Base-by-base conservation (phyloP, 37 sponge, comb jelly and placozoan species). In the Tethya wilhelma region DNA sequence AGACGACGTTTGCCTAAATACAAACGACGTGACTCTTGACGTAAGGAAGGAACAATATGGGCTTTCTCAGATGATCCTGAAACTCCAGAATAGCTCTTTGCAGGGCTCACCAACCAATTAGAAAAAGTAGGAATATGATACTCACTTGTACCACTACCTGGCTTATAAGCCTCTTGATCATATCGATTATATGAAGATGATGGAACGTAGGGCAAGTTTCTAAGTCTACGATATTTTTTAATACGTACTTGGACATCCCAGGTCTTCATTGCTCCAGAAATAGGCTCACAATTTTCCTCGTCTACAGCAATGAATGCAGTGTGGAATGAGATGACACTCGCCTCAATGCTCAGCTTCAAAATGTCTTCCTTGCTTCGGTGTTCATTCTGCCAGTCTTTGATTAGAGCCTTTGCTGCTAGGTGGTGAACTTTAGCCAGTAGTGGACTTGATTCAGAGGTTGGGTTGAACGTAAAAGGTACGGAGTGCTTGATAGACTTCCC, bases 281-380 rank as follows among this genome's bases (percentile, higher is more conserved):
- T 75, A 20, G 90, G 90, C 29, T 90, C 49, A 60, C 64, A 41
- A 42, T 72, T 62, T 28, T 85, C 82, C 38, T 83, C 89, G 68
- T 91, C 92, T 22, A 91, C 67, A 30, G 92, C 92, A 58, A 91
- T 56, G 64, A 73, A 91, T 8, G 88, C 91, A 37, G 91, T 91
- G 84, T 83, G 71, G 20, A 45, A 44, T 30, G 92, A 91, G 36
- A 91, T 56, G 4, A 91, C 88, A 79, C 80, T 77, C 28, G 63
- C 67, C 63, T 86, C 92, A 60, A 82, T 72, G 64, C 92, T 91
- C 53, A 91, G 75, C 43, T 69, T 59, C 14, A 85, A 59, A 26
- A 80, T 82, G 31, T 77, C 83, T 36, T 77, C 38, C 70, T 85
- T 58, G 30, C 76, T 5, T 44, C 44, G 59, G n/a, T 67, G 59